Conservation (phyloP, 2,888 invertebrate genomes). For the Brachypterus glaber region DNA sequence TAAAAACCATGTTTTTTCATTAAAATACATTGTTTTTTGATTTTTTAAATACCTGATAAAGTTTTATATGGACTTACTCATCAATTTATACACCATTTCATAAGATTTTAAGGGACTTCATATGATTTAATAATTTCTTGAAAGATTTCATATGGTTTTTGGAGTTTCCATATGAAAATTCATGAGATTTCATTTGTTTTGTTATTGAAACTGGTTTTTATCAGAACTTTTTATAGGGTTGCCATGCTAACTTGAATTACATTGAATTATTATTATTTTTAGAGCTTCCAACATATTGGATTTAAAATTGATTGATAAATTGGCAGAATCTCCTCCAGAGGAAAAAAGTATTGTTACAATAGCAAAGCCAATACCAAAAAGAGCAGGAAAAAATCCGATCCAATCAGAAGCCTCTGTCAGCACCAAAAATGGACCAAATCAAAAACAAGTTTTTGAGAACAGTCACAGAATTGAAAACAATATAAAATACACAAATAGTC, state of each 20-base stretch:
- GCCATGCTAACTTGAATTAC: slow-evolving; percentile 6
- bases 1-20: too few relatives aligned
- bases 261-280: slow-evolving; percentile 11
- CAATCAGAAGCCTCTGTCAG: slow-evolving; percentile 36
- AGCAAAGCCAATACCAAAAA: slow-evolving; percentile 47
- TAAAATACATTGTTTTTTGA: too few relatives aligned
- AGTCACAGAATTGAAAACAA: slow-evolving; percentile 28
- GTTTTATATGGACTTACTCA: too few relatives aligned
- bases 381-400: slow-evolving; percentile 41
- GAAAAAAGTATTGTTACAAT: slow-evolving; percentile 43
- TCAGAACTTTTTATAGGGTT: not conserved
- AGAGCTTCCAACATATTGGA: slow-evolving; percentile 44
- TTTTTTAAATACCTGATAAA: too few relatives aligned
- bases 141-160: too few relatives aligned
- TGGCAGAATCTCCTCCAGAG: slow-evolving; percentile 36
- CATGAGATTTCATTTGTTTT: too few relatives aligned
- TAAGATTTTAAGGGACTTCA: too few relatives aligned
- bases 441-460: slow-evolving; percentile 17
- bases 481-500: slow-evolving; percentile 8
- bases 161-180: too few relatives aligned
- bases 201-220: too few relatives aligned
- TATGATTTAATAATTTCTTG: too few relatives aligned
- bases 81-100: too few relatives aligned
- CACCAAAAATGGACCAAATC: slow-evolving; percentile 38
- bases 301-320: slow-evolving; percentile 63